Evolutionary conservation across 2,113 vertebrate genomes (phyloP).

Genomic region (Athene noctua): DNA sequence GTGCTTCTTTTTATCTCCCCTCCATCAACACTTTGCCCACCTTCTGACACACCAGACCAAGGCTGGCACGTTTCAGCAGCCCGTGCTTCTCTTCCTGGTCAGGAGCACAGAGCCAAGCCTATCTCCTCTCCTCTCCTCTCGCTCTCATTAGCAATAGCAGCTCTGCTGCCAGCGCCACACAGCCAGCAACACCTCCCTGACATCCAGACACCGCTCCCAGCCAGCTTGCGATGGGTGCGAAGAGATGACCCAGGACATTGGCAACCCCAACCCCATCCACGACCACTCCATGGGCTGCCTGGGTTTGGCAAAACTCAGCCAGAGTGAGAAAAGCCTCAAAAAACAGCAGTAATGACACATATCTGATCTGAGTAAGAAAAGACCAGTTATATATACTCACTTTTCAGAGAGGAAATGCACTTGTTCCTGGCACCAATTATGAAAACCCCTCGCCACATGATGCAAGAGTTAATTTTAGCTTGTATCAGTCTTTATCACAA

Average conservation of each 20-base stretch:
- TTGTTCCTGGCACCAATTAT: slow-evolving; percentile 48
- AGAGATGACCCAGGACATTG: neutral
- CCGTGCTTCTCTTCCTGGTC: neutral
- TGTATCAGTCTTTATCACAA: neutral
- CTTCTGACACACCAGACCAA: neutral
- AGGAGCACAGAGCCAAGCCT: neutral
- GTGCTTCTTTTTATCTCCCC: neutral
- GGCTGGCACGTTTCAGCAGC: neutral
- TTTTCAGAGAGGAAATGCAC: slow-evolving; percentile 23
- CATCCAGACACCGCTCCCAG: neutral
- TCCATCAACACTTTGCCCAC: neutral
- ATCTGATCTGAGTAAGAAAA: neutral
- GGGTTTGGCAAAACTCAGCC: neutral
- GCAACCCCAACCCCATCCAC: neutral
- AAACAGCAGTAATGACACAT: neutral
- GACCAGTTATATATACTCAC: neutral
- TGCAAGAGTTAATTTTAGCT: slow-evolving; percentile 33
- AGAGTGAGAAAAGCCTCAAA: neutral
- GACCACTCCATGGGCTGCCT: accelerated
- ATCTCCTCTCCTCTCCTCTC: neutral
- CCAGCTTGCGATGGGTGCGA: accelerated
- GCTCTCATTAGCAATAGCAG: accelerated
- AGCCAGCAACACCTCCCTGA: neutral
- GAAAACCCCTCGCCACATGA: slow-evolving; percentile 18
- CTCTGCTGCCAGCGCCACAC: neutral